Evolutionary conservation across 1,140 invertebrate genomes (phyloP), one percentile per base, ranked within the genome.

Genomic region (Asbolus verrucosus): DNA sequence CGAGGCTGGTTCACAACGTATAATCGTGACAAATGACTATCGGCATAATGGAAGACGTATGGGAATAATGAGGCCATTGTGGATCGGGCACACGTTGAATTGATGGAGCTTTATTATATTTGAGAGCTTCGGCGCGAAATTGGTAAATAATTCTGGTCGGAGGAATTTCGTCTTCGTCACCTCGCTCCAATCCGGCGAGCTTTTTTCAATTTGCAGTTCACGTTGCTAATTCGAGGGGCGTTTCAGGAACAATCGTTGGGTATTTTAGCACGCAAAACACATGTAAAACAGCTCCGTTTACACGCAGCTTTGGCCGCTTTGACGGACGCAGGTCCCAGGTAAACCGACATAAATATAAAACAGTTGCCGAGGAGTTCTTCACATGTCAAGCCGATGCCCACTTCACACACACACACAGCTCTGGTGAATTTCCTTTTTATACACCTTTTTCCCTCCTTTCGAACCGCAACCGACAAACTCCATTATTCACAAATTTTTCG

Each of bases 51-150:
- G 67, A 74, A 74, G 73, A 74, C 65, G 70, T 72, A 72, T 72
- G 70, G 70, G 70, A 74, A 74, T 74, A 74, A 74, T 71, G 69
- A 73, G 72, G 30, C 72, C 59, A 73, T 73, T 73, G 72, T 71
- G 65, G 68, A 65, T 62, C 61, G 41, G 65, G 72, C 72, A 65
- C 72, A 73, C 69, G 72, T 71, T 71, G 68, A 73, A 73, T 73
- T 71, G 69, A 73, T 71, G 69, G 69, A 67, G 19, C 72, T 65
- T 70, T 68, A 36, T 67, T 62, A 62, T 62, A 62, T 62, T 38
- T 62, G 59, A 62, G 59, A 62, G 46, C 46, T 19, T 54, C 27
- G 46, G 46, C 46, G 46, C 46, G 46, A 54, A 54, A 62, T 62
- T 62, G 60, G 60, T 62, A 38, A 62, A 41, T 38, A 38, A 41